phyloP scores from a whole-genome alignment of 2,797 vertebrate species.

The Gymnoscopelus braueri region DNA sequence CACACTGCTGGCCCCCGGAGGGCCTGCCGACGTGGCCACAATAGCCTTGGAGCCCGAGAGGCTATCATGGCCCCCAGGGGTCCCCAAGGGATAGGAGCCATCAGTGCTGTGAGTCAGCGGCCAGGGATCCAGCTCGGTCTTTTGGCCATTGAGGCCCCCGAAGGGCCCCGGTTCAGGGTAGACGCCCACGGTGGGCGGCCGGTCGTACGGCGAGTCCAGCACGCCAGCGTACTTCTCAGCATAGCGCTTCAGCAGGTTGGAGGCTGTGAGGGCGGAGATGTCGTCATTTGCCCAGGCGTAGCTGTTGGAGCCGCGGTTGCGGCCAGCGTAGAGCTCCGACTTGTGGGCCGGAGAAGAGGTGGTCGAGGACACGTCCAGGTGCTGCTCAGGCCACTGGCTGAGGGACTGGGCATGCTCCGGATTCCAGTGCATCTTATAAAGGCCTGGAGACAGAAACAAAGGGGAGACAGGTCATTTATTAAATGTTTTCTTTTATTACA shows the following conservation, averaged over 20 bases:
- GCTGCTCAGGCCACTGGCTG: slow-evolving; percentile 99
- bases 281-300: slow-evolving; percentile 98
- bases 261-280: slow-evolving; percentile 96
- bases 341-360: slow-evolving; percentile 97
- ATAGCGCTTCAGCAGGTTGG: slow-evolving; percentile 96
- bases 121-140: slow-evolving; percentile 92
- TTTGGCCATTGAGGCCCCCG: slow-evolving; percentile 82
- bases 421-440: slow-evolving; percentile 99
- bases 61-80: slow-evolving; percentile 87
- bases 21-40: slow-evolving; percentile 70
- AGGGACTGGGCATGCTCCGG: slow-evolving; percentile 99
- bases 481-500: too few species aligned
- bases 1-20: slow-evolving; percentile 83
- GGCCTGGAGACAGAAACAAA: slow-evolving; percentile 76
- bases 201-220: slow-evolving; percentile 92
- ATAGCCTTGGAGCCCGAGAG: slow-evolving; percentile 83
- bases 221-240: slow-evolving; percentile 97
- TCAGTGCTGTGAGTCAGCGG: slow-evolving; percentile 85
- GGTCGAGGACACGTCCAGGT: slow-evolving; percentile 97
- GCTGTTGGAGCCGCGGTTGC: slow-evolving; percentile 87
- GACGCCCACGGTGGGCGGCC: slow-evolving; percentile 79
- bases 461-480: slow-evolving; percentile 12
- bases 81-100: slow-evolving; percentile 83
- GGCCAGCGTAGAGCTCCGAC: slow-evolving; percentile 87
- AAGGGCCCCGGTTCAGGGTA: slow-evolving; percentile 88